Conservation (phyloP, 2,888 invertebrate genomes). For the Adineta ricciae region DNA sequence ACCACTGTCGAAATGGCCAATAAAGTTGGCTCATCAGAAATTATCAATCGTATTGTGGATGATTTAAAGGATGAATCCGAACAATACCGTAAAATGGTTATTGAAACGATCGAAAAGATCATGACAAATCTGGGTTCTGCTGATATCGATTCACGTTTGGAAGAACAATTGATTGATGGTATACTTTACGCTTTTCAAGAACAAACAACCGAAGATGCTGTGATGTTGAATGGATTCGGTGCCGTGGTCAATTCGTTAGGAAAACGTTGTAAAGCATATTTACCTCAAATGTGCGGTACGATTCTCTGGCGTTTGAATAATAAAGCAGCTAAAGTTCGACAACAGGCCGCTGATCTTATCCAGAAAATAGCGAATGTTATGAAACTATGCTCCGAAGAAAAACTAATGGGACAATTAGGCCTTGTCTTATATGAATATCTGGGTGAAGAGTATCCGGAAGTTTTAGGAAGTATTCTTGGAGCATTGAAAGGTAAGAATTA, state of each 20-base stretch:
- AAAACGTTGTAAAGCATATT: slow-evolving; percentile 90
- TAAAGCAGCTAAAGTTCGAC: slow-evolving; percentile 93
- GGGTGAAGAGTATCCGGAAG: slow-evolving; percentile 98
- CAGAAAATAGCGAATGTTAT: slow-evolving; percentile 92
- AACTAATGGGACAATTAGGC: slow-evolving; percentile 97
- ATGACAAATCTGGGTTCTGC: slow-evolving; percentile 93
- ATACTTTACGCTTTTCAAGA: slow-evolving; percentile 99
- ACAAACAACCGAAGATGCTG: slow-evolving; percentile 98
- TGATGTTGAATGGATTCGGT: slow-evolving; percentile 98
- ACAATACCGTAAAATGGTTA: slow-evolving; percentile 99
- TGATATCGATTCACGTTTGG: slow-evolving; percentile 90
- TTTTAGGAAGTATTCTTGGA: slow-evolving; percentile 89
- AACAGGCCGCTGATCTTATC: slow-evolving; percentile 97
- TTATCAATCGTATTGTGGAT: slow-evolving; percentile 92
- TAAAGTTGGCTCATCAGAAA: slow-evolving; percentile 98
- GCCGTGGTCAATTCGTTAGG: slow-evolving; percentile 94
- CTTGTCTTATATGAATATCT: slow-evolving; percentile 96
- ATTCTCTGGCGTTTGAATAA: slow-evolving; percentile 98
- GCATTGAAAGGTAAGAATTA: slow-evolving; percentile 70
- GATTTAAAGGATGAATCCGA: slow-evolving; percentile 99
- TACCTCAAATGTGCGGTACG: slow-evolving; percentile 99
- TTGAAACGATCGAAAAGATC: slow-evolving; percentile 99
- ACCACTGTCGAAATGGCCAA: slow-evolving; percentile 99
- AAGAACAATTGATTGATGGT: slow-evolving; percentile 97
- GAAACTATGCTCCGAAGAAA: slow-evolving; percentile 99